Evolutionary conservation across 2,113 vertebrate genomes (phyloP).

Genomic region (Cephalopterus ornatus): DNA sequence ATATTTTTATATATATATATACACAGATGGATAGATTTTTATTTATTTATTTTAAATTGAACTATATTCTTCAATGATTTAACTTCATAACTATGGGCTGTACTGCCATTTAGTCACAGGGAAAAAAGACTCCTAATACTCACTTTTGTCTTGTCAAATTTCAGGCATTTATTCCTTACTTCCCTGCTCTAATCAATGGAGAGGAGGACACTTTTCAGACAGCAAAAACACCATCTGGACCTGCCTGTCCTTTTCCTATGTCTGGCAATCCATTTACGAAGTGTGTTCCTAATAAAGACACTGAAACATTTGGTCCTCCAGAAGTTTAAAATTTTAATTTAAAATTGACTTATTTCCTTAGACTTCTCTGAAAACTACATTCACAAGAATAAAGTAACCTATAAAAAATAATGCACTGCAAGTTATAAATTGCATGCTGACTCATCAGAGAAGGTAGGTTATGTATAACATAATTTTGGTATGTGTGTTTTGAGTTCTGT

Average conservation of each 20-base stretch:
- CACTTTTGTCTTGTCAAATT: background rate
- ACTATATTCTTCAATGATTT: background rate
- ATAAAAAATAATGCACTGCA: background rate
- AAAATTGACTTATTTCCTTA: background rate
- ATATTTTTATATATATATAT: background rate
- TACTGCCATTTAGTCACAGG: background rate
- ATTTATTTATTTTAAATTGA: background rate
- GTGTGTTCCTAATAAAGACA: background rate
- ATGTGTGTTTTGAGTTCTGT: background rate
- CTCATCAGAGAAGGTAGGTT: background rate
- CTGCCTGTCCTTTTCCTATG: background rate
- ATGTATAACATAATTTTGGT: background rate
- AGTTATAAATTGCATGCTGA: background rate
- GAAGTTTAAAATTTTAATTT: background rate
- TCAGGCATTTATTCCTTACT: background rate
- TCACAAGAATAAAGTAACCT: background rate
- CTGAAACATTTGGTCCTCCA: background rate
- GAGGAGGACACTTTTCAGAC: background rate
- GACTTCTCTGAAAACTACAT: background rate
- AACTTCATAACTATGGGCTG: background rate
- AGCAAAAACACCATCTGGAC: background rate
- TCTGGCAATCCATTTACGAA: background rate
- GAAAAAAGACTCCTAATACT: background rate
- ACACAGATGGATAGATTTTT: background rate
- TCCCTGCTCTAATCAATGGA: background rate